These are phyloP conservation scores for Syngnathus scovelli DNA, from an alignment of 2,113 vertebrate species.

Conservation along the genomic window DNA sequence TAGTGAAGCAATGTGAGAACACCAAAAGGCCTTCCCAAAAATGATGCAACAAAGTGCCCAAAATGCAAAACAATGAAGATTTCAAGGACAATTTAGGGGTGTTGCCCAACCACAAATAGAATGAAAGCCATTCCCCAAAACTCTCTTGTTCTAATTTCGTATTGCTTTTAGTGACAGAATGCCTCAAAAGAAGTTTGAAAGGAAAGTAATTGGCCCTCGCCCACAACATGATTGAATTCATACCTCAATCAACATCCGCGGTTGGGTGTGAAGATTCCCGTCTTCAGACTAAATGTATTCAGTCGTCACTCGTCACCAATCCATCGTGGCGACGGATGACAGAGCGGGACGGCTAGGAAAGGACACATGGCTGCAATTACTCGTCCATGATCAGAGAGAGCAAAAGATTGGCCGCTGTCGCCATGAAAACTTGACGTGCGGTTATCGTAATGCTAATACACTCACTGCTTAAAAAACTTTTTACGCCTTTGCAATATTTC, in stretches of 20 bases:
- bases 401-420: slow-evolving; percentile 41
- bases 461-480: slow-evolving; percentile 32
- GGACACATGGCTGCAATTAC: slow-evolving; percentile 55
- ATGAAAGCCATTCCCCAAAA: neutral
- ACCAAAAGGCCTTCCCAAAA: too few relatives aligned
- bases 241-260: neutral
- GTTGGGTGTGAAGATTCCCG: neutral
- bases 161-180: neutral
- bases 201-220: neutral
- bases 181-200: neutral
- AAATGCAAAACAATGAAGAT: neutral
- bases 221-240: neutral
- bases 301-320: slow-evolving; percentile 33
- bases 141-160: neutral
- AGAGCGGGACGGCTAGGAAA: slow-evolving; percentile 30
- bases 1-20: too few relatives aligned
- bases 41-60: neutral
- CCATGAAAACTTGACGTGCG: slow-evolving; percentile 34
- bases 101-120: neutral
- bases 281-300: slow-evolving; percentile 24
- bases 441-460: neutral
- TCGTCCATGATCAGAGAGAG: slow-evolving; percentile 37
- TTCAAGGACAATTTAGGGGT: neutral
- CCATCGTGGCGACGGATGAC: slow-evolving; percentile 47
- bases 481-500: slow-evolving; percentile 64